phyloP scores from a whole-genome alignment of 2,113 vertebrate genomes.

The Castor canadensis region DNA sequence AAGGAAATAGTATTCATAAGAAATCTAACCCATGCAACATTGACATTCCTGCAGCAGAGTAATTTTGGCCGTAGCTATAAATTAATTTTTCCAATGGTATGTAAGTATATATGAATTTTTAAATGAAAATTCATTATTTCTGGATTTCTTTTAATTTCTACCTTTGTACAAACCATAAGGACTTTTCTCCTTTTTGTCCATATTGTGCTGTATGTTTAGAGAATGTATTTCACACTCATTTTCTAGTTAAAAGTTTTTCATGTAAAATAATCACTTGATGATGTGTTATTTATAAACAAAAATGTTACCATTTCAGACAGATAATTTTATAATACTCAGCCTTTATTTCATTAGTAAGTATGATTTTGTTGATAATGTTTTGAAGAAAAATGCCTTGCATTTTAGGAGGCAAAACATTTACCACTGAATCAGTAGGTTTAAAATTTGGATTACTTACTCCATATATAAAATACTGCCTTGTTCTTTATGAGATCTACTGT shows the following conservation, averaged over 20 bases:
- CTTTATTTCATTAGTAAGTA: slow-evolving; percentile 12
- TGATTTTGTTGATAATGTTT: background rate
- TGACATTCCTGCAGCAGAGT: slow-evolving; percentile 8
- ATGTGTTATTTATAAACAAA: slow-evolving; percentile 28
- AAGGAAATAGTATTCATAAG: slow-evolving; percentile 30
- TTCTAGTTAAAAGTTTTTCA: background rate
- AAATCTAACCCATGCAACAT: background rate
- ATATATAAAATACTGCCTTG: background rate
- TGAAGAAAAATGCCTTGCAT: slow-evolving; percentile 25
- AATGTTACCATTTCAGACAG: background rate
- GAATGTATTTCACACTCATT: background rate
- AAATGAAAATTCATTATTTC: slow-evolving; percentile 16
- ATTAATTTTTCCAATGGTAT: slow-evolving; percentile 36
- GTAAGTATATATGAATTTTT: background rate
- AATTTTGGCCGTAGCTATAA: slow-evolving; percentile 40
- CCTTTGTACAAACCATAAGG: background rate
- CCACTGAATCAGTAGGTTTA: background rate
- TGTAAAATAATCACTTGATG: background rate
- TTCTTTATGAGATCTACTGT: background rate
- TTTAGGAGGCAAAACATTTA: background rate
- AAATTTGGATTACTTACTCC: background rate
- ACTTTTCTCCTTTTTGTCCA: background rate
- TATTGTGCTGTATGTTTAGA: background rate
- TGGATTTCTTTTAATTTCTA: slow-evolving; percentile 23
- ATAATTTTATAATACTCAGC: background rate